phyloP scores from a whole-genome alignment of 2,888 invertebrate genomes.

The Zaprionus obscuricornis region DNA sequence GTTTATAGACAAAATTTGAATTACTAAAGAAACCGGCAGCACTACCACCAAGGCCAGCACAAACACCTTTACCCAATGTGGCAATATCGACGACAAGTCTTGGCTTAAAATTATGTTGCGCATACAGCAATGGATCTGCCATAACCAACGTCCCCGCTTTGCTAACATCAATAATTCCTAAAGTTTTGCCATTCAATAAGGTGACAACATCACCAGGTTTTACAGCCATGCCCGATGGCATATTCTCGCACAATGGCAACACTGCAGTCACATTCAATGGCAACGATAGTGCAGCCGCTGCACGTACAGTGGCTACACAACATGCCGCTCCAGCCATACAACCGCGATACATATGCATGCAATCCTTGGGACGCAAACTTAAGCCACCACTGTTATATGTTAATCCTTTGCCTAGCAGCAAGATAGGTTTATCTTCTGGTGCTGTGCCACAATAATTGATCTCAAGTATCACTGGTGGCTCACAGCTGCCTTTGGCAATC shows the following conservation, averaged over 20 bases:
- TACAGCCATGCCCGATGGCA: constrained; percentile 86
- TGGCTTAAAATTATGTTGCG: constrained; percentile 86
- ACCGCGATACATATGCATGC: constrained; percentile 83
- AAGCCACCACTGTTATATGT: constrained; percentile 84
- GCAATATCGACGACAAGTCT: constrained; percentile 86
- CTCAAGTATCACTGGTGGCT: constrained; percentile 86
- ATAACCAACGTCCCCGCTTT: constrained; percentile 91
- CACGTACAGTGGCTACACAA: constrained; percentile 84
- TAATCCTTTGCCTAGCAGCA: constrained; percentile 86
- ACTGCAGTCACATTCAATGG: constrained; percentile 85
- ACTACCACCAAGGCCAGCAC: constrained; percentile 85
- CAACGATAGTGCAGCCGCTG: constrained; percentile 84
- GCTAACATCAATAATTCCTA: constrained; percentile 85
- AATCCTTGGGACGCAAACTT: constrained; percentile 64
- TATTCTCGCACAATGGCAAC: constrained; percentile 83
- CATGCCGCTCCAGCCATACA: constrained; percentile 88
- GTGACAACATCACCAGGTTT: constrained; percentile 84
- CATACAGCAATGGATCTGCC: constrained; percentile 92
- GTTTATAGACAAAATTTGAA: constrained; percentile 84
- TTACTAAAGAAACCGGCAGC: constrained; percentile 86
- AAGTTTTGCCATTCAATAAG: constrained; percentile 85
- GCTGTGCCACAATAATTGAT: constrained; percentile 84
- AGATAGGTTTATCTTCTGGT: constrained; percentile 84
- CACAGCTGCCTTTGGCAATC: constrained; percentile 83
- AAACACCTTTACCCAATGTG: constrained; percentile 84